These are phyloP conservation scores for Paragorgia papillata DNA, from an alignment of 92 coral and sea anemone species.

Conservation along the genomic window DNA sequence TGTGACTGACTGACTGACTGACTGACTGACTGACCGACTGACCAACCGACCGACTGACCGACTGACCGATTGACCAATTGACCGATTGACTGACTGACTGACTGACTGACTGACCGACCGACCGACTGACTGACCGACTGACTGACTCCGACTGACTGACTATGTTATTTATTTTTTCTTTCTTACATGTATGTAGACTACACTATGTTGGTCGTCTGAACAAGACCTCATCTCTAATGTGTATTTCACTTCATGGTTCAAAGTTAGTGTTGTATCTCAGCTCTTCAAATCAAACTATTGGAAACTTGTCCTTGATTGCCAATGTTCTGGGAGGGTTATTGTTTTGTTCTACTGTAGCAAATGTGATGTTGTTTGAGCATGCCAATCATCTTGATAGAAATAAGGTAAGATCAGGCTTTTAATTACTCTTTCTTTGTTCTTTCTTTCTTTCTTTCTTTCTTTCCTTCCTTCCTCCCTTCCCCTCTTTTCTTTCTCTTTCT, in stretches of 20 bases:
- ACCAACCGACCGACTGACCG: no score
- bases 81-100: no score
- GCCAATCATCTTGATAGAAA: not conserved
- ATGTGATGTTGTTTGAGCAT: slow-evolving; percentile 19
- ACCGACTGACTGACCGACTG: no score
- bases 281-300: not conserved
- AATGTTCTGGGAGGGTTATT: not conserved
- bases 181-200: not conserved
- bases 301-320: not conserved
- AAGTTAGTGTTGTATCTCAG: not conserved
- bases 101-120: no score
- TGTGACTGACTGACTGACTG: no score
- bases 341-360: not conserved
- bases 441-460: no score
- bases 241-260: slow-evolving; percentile 33
- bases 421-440: not conserved
- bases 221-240: not conserved
- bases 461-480: no score
- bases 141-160: no score
- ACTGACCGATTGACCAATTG: no score
- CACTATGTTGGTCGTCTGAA: slow-evolving; percentile 6
- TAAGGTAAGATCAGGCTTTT: not conserved
- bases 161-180: not conserved
- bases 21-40: no score
- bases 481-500: no score